phyloP scores from a whole-genome alignment of 2,888 invertebrate species.

The Agrilus cyanescens region DNA sequence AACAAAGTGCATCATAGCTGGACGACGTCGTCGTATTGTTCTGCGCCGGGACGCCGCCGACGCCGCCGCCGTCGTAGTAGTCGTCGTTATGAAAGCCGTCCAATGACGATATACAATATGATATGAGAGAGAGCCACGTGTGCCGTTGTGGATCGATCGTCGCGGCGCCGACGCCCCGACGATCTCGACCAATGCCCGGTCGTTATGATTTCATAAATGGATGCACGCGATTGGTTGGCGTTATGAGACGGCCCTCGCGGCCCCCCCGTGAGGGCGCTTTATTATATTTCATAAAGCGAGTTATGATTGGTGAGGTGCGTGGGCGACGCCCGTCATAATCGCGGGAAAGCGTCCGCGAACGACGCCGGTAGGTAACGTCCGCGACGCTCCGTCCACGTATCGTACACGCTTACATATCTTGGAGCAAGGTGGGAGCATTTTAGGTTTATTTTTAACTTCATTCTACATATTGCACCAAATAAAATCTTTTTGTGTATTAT shows the following conservation, averaged over 20 bases:
- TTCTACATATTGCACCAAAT: too few relatives aligned
- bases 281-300: slow-evolving; percentile 29
- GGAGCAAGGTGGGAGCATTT: too few relatives aligned
- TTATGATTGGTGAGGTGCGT: slow-evolving; percentile 28
- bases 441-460: too few relatives aligned
- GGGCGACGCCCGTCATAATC: slow-evolving; percentile 16
- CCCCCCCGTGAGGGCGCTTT: slow-evolving; percentile 16
- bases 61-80: slow-evolving; percentile 5
- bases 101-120: slow-evolving; percentile 34
- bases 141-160: slow-evolving; percentile 29
- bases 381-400: too few relatives aligned
- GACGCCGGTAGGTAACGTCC: too few relatives aligned
- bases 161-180: slow-evolving; percentile 31
- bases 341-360: not conserved
- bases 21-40: slow-evolving; percentile 9
- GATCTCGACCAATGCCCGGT: slow-evolving; percentile 41
- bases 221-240: slow-evolving; percentile 41
- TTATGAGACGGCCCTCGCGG: slow-evolving; percentile 34
- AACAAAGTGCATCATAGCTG: not conserved
- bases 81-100: slow-evolving; percentile 29
- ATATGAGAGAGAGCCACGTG: slow-evolving; percentile 31
- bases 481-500: too few relatives aligned
- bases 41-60: slow-evolving; percentile 10
- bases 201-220: slow-evolving; percentile 54
- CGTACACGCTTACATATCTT: too few relatives aligned